phyloP scores from a whole-genome alignment of 1,140 invertebrate species.

The Hylaeus volcanicus region DNA sequence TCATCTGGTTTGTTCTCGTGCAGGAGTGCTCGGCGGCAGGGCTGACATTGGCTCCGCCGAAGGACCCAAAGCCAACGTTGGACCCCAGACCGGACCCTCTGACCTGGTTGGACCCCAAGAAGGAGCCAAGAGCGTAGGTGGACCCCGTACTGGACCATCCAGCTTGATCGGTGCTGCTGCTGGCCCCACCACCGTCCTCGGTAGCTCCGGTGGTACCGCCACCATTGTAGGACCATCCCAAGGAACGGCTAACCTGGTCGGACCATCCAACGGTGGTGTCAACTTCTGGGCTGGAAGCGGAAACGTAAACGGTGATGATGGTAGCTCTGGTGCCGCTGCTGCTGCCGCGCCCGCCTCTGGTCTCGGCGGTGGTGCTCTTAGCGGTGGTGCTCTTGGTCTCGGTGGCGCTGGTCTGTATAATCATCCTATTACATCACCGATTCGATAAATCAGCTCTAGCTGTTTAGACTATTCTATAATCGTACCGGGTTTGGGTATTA shows the following conservation, averaged over 20 bases:
- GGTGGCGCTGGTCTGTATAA: conserved; percentile 41
- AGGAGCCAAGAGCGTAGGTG: conserved; percentile 78
- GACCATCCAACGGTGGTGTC: conserved; percentile 79
- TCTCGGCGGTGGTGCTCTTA: conserved; percentile 42
- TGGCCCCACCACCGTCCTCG: conserved; percentile 78
- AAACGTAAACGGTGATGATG: conserved; percentile 80
- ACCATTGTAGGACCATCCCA: conserved; percentile 78
- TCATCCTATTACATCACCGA: not conserved
- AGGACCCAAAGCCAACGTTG: conserved; percentile 80
- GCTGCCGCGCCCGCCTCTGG: conserved; percentile 76
- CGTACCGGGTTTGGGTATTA: conserved; percentile 44
- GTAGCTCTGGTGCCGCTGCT: conserved; percentile 79
- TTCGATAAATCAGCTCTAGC: conserved; percentile 23
- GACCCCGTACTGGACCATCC: conserved; percentile 79
- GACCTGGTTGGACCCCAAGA: conserved; percentile 79
- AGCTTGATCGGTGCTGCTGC: conserved; percentile 79
- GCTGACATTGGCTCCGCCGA: conserved; percentile 80
- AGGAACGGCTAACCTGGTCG: conserved; percentile 78
- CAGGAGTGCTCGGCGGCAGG: conserved; percentile 78
- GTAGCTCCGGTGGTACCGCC: conserved; percentile 77
- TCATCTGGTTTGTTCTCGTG: conserved; percentile 8
- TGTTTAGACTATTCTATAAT: not conserved
- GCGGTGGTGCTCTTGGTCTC: conserved; percentile 52
- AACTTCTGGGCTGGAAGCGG: conserved; percentile 78
- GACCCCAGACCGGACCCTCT: conserved; percentile 78